These are phyloP conservation scores for Gila orcuttii DNA, from an alignment of 2,113 vertebrate genomes.

Conservation along the genomic window DNA sequence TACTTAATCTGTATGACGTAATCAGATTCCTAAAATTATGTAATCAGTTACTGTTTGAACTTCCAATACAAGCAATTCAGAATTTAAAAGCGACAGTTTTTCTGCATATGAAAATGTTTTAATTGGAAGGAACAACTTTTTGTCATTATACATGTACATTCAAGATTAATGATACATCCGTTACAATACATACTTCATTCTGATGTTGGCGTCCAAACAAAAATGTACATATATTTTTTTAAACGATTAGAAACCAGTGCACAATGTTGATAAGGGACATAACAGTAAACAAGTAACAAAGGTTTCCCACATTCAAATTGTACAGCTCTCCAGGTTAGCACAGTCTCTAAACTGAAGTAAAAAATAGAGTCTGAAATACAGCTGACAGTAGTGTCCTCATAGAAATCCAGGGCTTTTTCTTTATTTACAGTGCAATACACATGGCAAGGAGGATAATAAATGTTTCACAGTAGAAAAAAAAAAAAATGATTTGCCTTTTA, in stretches of 20 bases:
- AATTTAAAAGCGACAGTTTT: background rate
- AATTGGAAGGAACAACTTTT: conserved; percentile 67
- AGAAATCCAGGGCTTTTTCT: conserved; percentile 72
- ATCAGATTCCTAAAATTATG: no score
- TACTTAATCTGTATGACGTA: no score
- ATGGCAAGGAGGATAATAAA: conserved; percentile 61
- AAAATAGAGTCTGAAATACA: conserved; percentile 77
- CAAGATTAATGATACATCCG: conserved; percentile 77
- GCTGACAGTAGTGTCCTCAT: conserved; percentile 62
- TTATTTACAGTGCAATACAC: conserved; percentile 71
- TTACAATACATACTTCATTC: conserved; percentile 75
- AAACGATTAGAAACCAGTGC: conserved; percentile 72
- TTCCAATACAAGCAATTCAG: background rate
- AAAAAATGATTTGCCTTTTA: conserved; percentile 64
- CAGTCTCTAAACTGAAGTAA: conserved; percentile 71
- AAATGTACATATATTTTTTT: conserved; percentile 61
- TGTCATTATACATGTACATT: conserved; percentile 78
- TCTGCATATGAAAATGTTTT: conserved; percentile 50
- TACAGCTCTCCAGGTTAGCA: conserved; percentile 59
- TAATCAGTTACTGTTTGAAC: no score
- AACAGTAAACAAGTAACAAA: conserved; percentile 78
- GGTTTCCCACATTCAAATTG: conserved; percentile 69
- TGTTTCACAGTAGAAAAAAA: conserved; percentile 71
- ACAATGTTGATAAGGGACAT: conserved; percentile 77
- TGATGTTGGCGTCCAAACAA: conserved; percentile 67